Percentiles rank a stretch among this genome's conserved stretches.
Conservation (phyloP, 2,113 vertebrate species). For the Petromus typicus region DNA sequence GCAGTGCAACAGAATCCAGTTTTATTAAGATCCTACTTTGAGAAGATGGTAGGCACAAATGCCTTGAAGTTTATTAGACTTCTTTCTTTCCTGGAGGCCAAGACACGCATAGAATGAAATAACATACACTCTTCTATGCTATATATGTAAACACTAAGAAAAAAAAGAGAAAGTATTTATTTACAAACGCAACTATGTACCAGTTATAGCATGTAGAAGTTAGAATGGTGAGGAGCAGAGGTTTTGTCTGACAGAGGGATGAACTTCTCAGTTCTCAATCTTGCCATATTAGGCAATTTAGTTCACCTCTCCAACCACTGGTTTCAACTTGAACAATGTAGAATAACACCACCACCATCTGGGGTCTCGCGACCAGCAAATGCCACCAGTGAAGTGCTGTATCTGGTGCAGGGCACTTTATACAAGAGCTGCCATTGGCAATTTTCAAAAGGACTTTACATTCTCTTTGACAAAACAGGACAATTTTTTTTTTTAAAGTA, state of each 20-base stretch:
- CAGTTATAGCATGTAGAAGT: no score
- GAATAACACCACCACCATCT: background rate
- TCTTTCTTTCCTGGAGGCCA: no score
- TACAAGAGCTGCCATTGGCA: background rate
- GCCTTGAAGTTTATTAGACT: no score
- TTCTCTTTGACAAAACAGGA: slow-evolving; percentile 3
- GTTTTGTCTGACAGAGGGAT: no score
- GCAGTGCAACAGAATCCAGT: no score
- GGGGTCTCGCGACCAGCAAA: background rate
- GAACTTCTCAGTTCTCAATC: background rate
- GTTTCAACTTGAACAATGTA: background rate
- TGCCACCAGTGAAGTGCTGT: background rate
- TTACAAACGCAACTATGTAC: no score
- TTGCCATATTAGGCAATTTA: background rate
- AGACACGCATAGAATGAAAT: no score
- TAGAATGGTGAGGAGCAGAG: background rate
- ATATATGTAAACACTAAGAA: no score
- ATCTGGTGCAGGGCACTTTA: background rate
- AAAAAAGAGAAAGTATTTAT: no score
- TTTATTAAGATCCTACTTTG: no score
- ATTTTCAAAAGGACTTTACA: slow-evolving; percentile 25
- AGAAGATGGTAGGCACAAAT: no score
- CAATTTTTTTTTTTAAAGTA: background rate
- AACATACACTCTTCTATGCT: no score
- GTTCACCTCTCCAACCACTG: background rate